Conservation (phyloP, 2,888 invertebrate species). For the Alloplasta piceator region DNA sequence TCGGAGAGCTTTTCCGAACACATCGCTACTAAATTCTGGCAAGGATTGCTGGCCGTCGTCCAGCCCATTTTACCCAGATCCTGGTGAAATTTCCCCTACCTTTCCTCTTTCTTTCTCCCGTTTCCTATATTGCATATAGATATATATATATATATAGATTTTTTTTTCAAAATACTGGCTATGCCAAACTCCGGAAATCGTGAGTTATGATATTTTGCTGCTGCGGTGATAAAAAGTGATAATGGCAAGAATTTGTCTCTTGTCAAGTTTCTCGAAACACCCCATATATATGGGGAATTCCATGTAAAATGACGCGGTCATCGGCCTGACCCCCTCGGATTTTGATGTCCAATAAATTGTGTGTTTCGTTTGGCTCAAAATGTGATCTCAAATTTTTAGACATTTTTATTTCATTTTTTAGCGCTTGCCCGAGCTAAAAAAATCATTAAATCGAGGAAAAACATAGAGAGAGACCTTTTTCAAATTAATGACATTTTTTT, state of each 20-base stretch:
- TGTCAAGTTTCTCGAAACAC: not conserved
- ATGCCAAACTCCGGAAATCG: constrained; percentile 33
- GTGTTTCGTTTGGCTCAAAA: too few species aligned
- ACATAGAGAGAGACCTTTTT: too few species aligned
- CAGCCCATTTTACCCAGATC: constrained; percentile 69
- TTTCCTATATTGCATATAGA: constrained; percentile 36
- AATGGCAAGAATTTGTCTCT: constrained; percentile 47
- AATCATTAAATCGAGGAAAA: too few species aligned
- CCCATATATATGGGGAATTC: too few species aligned
- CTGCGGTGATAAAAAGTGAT: constrained; percentile 58
- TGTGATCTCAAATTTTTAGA: too few species aligned
- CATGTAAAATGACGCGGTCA: too few species aligned
- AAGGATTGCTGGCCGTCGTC: constrained; percentile 68
- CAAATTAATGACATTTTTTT: too few species aligned
- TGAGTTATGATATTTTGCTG: constrained; percentile 60
- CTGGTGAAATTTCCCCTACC: constrained; percentile 40
- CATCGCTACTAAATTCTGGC: constrained; percentile 69
- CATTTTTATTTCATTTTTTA: too few species aligned
- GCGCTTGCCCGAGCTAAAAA: too few species aligned
- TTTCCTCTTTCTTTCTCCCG: constrained; percentile 46
- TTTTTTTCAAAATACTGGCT: constrained; percentile 36
- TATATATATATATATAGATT: constrained; percentile 14
- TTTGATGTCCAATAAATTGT: too few species aligned
- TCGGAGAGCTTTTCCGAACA: constrained; percentile 32
- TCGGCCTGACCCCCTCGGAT: too few species aligned